Evolutionary conservation across 2,888 invertebrate species (phyloP), one percentile per base, ranked within the genome.

Genomic region (Plusia festucae): DNA sequence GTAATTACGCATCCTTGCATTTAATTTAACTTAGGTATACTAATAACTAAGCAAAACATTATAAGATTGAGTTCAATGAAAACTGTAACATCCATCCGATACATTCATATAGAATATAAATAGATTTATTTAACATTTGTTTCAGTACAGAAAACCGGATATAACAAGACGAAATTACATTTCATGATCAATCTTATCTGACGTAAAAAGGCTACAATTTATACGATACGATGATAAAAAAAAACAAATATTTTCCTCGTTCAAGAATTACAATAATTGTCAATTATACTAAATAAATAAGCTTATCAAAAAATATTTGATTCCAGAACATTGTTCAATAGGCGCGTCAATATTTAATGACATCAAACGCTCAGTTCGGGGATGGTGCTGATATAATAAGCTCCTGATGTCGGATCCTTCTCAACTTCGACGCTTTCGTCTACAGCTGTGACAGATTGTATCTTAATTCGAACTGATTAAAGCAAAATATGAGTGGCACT

Each of bases 401-500:
- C 24, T 40, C 30, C 24, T 16, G 56, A 60, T 44, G 69, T 68
- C 18, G 13, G 51, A 59, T 57, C 22, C 59, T 46, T 46, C 56
- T 57, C 53, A 49, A 60, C 55, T 70, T 75, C 56, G 53, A 52
- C 34, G 22, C 53, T 15, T 67, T 67, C 63, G 71, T 60, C 61
- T 74, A 63, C 84, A 85, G 77, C 82, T 82, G 84, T 78, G 79
- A 82, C 74, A 79, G 83, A 89, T 86, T 77, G 79, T 82, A 82
- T 80, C 83, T 86, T 82, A 86, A 87, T 85, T 83, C 73, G 77
- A 85, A 86, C 85, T 90, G 89, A 91, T 92, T 93, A 91, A 90
- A 87, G 82, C 84, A 82, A 85, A 88, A 89, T 87, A 88, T 90
- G 89, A 87, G 86, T 84, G 82, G 73, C 78, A 78, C 76, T 81